These are phyloP conservation scores for Pseudorasbora parva DNA, from an alignment of 2,113 vertebrate genomes.

Conservation along the genomic window DNA sequence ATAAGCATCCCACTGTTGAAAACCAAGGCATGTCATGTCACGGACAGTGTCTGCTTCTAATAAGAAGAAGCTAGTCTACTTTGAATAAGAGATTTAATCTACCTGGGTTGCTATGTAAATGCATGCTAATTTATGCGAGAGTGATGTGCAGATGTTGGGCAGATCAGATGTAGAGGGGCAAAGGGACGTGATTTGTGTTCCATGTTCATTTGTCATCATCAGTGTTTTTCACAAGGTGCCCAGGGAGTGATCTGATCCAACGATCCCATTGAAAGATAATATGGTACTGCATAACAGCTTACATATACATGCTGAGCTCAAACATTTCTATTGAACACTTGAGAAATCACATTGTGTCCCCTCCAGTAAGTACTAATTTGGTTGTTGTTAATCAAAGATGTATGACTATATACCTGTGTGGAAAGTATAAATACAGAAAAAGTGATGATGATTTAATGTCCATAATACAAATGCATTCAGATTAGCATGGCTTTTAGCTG, in stretches of 20 bases:
- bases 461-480: background rate
- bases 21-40: background rate
- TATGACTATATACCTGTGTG: background rate
- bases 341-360: background rate
- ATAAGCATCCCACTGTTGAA: background rate
- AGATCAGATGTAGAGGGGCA: slow-evolving; percentile 44
- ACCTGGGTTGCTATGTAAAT: slow-evolving; percentile 47
- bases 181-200: slow-evolving; percentile 43
- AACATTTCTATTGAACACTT: background rate
- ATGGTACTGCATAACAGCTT: background rate
- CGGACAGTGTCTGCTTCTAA: slow-evolving; percentile 16
- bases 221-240: slow-evolving; percentile 23
- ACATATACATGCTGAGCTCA: background rate
- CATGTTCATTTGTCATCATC: slow-evolving; percentile 53
- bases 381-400: background rate
- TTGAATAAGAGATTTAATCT: slow-evolving; percentile 43
- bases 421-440: background rate
- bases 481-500: background rate
- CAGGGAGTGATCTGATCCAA: background rate
- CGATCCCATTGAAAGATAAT: background rate
- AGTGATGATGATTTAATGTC: background rate
- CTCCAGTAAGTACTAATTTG: background rate
- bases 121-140: slow-evolving; percentile 49
- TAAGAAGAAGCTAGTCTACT: slow-evolving; percentile 33
- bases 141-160: slow-evolving; percentile 35